Base-by-base conservation (phyloP, 2,888 invertebrate genomes). In the Miltochrista miniata region DNA sequence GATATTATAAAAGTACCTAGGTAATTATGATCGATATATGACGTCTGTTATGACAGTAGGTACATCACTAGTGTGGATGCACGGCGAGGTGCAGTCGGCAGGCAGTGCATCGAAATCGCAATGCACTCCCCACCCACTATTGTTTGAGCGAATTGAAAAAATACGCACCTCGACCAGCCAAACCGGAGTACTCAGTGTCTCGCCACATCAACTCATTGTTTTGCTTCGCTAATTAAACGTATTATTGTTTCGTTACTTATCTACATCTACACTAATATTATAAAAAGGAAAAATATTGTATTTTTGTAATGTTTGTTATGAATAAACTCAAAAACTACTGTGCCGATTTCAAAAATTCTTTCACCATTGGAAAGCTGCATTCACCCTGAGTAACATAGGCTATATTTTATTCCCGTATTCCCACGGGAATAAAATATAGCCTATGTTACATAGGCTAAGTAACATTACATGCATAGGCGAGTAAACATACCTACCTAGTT, bases 61-160 rank as follows among this genome's bases (percentile, higher is more conserved):
- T n/a, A 31, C 85, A 63, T 74, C 85, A 76, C 85, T 84, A 81
- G 45, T 50, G 61, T 65, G 64, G 70, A 72, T 76, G 77, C 75
- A 74, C 67, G 69, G 64, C 58, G 51, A 61, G 72, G 73, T 78
- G 76, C 79, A 76, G 67, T 71, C 70, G 69, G 70, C 73, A 68
- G 69, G 70, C 73, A 68, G 52, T 61, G 66, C 73, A 68, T 58
- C 71, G 56, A 45, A 41, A 50, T 59, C 71, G 54, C 49, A 41
- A 48, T 48, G 52, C 55, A 56, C 54, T 50, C 56, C 54, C 46
- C 65, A 58, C 76, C 46, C 65, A 58, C 76, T 76, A 80, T 79
- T 77, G 76, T 83, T 77, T 65, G 61, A 66, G 56, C 51, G 64
- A 66, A 61, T 61, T 63, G 60, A 67, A 74, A 69, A 66, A 68